phyloP scores from a whole-genome alignment of 1,140 invertebrate genomes.

The Micrasema minimum region DNA sequence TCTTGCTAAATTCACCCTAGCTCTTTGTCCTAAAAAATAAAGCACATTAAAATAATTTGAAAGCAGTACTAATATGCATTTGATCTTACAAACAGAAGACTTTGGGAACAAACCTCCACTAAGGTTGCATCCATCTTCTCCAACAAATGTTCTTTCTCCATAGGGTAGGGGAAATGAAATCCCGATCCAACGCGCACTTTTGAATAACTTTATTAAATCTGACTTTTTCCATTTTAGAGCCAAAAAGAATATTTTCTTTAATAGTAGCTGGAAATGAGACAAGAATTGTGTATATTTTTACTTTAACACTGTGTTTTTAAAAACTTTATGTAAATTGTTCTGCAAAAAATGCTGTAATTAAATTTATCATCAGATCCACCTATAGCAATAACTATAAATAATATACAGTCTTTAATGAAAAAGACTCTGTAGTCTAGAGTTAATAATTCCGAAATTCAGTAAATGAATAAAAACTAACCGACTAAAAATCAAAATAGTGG shows the following conservation, averaged over 20 bases:
- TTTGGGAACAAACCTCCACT: conserved; percentile 78
- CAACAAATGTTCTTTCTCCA: conserved; percentile 84
- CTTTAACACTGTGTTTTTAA: too few species aligned
- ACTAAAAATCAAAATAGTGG: too few species aligned
- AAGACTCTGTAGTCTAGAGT: too few species aligned
- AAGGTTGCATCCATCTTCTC: conserved; percentile 78
- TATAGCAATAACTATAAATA: too few species aligned
- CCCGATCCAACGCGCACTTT: conserved; percentile 74
- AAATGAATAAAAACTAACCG: too few species aligned
- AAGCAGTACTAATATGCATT: not conserved
- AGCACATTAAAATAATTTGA: not conserved
- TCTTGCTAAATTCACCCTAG: conserved; percentile 78
- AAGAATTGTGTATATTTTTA: too few species aligned
- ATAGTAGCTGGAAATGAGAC: conserved; percentile 60
- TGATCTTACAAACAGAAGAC: not conserved
- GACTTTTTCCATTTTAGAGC: conserved; percentile 40
- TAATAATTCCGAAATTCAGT: too few species aligned
- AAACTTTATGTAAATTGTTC: too few species aligned
- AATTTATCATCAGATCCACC: too few species aligned
- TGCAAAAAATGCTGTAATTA: too few species aligned
- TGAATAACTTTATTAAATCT: conserved; percentile 76
- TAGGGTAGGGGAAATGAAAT: conserved; percentile 74
- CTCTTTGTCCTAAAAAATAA: conserved; percentile 75
- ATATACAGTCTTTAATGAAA: too few species aligned
- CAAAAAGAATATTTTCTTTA: conserved; percentile 77